Evolutionary conservation across 2,888 invertebrate species (phyloP).

Genomic region (Oscheius sp.): DNA sequence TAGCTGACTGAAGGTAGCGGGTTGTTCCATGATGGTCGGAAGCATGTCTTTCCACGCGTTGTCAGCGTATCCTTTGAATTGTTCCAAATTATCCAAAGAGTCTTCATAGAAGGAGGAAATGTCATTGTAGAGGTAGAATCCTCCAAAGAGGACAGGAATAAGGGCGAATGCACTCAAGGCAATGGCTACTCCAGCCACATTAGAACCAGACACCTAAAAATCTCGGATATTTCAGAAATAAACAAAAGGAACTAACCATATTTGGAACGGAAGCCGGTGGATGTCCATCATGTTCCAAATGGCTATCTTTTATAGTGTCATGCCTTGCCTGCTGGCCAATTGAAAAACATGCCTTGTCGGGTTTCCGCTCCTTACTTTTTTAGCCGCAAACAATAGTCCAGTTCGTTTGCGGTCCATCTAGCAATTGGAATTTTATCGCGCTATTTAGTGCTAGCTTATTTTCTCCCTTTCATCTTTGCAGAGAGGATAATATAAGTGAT

Average conservation of each 20-base stretch:
- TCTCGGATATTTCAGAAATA: neutral
- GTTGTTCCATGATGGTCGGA: slow-evolving; percentile 1
- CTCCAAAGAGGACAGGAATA: slow-evolving; percentile 26
- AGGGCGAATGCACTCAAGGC: slow-evolving; percentile 22
- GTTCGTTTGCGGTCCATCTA: neutral
- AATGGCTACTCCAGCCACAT: slow-evolving; percentile 11
- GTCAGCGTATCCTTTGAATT: slow-evolving; percentile 48
- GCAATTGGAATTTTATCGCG: slow-evolving; percentile 7
- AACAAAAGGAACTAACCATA: slow-evolving; percentile 6
- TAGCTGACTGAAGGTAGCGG: slow-evolving; percentile 21
- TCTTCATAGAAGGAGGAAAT: slow-evolving; percentile 62
- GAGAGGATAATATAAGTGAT: no score
- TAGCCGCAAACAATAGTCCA: neutral
- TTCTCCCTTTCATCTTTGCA: neutral
- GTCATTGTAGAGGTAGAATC: slow-evolving; percentile 53
- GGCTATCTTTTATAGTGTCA: slow-evolving; percentile 30
- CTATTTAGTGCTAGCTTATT: neutral
- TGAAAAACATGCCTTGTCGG: slow-evolving; percentile 21
- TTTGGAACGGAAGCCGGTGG: neutral
- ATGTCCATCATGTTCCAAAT: slow-evolving; percentile 7
- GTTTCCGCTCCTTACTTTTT: slow-evolving; percentile 18
- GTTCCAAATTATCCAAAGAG: slow-evolving; percentile 56
- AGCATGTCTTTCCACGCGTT: slow-evolving; percentile 29
- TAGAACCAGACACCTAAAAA: slow-evolving; percentile 10
- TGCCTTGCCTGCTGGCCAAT: neutral